phyloP scores from a whole-genome alignment of 2,888 invertebrate genomes.

The Tholera decimalis region DNA sequence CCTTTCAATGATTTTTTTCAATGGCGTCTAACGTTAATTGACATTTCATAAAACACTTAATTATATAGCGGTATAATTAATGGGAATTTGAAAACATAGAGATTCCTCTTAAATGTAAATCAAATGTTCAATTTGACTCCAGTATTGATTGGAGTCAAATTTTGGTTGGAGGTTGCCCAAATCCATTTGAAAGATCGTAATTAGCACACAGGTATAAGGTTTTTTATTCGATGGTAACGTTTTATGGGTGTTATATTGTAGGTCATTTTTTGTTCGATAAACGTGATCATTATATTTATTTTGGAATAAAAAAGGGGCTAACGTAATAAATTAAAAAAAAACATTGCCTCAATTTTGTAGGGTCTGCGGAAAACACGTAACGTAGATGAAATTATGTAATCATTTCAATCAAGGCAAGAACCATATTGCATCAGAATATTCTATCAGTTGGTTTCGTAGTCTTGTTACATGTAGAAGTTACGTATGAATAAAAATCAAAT shows the following conservation, averaged over 20 bases:
- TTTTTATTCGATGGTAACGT: constrained; percentile 52
- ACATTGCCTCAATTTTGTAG: constrained; percentile 49
- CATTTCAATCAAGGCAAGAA: constrained; percentile 67
- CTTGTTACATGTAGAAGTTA: constrained; percentile 66
- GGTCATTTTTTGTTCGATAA: constrained; percentile 62
- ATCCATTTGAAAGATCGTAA: constrained; percentile 57
- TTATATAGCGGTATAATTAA: constrained; percentile 8
- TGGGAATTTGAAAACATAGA: constrained; percentile 13
- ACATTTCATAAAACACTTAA: constrained; percentile 15
- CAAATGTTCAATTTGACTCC: constrained; percentile 34
- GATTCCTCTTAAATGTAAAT: constrained; percentile 15
- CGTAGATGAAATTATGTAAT: constrained; percentile 62
- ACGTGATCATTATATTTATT: constrained; percentile 56
- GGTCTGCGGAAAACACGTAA: constrained; percentile 61
- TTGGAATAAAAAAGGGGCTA: constrained; percentile 51
- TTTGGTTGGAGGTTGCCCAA: constrained; percentile 26
- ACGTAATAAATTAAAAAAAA: constrained; percentile 45
- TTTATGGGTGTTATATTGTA: constrained; percentile 54
- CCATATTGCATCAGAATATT: constrained; percentile 71
- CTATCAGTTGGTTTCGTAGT: constrained; percentile 65
- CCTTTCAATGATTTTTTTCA: neutral
- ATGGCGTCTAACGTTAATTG: neutral
- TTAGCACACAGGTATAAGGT: constrained; percentile 55
- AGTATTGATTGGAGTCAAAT: too few relatives aligned
- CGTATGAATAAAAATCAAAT: constrained; percentile 66